Evolutionary conservation across 2,113 vertebrate genomes (phyloP).

Genomic region (Oceanodroma tethys): DNA sequence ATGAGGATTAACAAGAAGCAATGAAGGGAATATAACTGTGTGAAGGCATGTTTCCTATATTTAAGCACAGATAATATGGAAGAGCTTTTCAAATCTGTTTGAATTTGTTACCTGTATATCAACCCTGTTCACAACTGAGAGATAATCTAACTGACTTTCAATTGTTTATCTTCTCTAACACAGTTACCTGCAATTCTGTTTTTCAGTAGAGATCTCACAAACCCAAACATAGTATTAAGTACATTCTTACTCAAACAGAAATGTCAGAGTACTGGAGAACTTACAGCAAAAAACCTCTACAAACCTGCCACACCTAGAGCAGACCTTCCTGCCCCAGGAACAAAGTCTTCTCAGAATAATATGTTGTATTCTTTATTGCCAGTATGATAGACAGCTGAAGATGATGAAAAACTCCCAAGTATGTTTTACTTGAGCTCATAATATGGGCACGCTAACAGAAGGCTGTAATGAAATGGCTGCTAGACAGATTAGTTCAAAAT

Average conservation of each 20-base stretch:
- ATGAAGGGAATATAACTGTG: not conserved
- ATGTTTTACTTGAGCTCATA: not conserved
- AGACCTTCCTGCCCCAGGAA: not conserved
- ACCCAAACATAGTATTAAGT: not conserved
- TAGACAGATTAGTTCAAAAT: not conserved
- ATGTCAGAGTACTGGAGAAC: not conserved
- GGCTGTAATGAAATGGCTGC: not conserved
- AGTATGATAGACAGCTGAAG: not conserved
- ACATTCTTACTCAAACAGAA: not conserved
- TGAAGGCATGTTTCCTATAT: not conserved
- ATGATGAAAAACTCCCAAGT: not conserved
- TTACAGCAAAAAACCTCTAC: not conserved
- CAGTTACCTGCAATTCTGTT: not conserved
- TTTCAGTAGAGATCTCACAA: not conserved
- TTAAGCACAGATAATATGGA: not conserved
- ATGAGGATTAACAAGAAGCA: not conserved
- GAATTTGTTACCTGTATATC: not conserved
- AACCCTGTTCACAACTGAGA: not conserved
- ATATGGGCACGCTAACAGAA: not conserved
- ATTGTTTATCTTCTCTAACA: not conserved
- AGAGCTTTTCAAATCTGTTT: not conserved
- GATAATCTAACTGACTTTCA: not conserved
- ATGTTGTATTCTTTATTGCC: not conserved
- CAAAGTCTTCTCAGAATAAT: not conserved
- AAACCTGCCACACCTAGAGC: not conserved